phyloP scores from a whole-genome alignment of 2,888 invertebrate genomes.

The Lasioglossum zephyrum region DNA sequence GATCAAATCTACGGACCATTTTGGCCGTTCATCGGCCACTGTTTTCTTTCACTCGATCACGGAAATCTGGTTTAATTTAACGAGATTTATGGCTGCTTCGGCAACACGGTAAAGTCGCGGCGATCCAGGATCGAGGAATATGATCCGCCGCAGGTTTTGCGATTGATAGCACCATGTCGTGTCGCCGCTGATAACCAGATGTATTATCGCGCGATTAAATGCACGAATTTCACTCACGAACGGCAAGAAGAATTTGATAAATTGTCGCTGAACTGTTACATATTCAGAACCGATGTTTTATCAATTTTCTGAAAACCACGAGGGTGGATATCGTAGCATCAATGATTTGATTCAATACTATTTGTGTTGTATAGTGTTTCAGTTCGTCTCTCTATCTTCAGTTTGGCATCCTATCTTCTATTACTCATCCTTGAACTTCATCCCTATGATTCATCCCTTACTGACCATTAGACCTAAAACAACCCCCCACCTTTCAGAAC shows the following conservation, averaged over 20 bases:
- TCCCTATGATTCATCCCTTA: too few species aligned
- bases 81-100: not conserved
- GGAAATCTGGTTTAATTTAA: not conserved
- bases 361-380: too few species aligned
- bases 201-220: not conserved
- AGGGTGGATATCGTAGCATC: not conserved
- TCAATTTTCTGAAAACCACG: not conserved
- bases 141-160: not conserved
- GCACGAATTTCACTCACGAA: not conserved
- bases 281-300: not conserved
- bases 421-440: too few species aligned
- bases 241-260: not conserved
- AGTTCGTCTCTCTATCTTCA: too few species aligned
- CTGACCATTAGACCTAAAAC: too few species aligned
- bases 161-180: conserved; percentile 1
- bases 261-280: not conserved
- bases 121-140: not conserved
- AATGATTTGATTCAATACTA: too few species aligned
- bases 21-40: not conserved
- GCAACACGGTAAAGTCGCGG: not conserved
- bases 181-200: not conserved
- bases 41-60: not conserved
- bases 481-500: too few species aligned
- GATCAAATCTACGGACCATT: not conserved
- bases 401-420: too few species aligned